A percentile compares a stretch with the other conserved stretches of the same genome.
phyloP scores from a whole-genome alignment of 2,113 vertebrate species.

The Felis chaus region DNA sequence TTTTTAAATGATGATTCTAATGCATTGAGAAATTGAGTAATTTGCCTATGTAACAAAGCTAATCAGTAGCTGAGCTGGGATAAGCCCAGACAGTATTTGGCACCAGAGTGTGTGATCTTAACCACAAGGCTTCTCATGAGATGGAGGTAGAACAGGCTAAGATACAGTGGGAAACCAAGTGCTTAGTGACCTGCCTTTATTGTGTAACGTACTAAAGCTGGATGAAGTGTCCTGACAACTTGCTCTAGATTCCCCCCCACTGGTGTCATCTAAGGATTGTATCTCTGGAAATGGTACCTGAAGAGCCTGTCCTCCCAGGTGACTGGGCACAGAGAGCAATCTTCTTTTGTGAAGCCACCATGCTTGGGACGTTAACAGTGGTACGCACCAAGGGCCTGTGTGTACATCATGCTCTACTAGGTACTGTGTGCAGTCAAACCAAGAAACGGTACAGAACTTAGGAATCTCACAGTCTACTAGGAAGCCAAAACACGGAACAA shows the following conservation, averaged over 20 bases:
- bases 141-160: not conserved
- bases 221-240: not conserved
- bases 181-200: not conserved
- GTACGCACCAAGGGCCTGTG: not conserved
- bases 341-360: not conserved
- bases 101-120: not conserved
- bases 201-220: not conserved
- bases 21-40: not conserved
- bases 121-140: not conserved
- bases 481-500: constrained; percentile 44
- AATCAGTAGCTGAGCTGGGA: not conserved
- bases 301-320: not conserved
- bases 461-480: constrained; percentile 1
- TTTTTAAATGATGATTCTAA: not conserved
- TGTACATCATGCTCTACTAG: constrained; percentile 40
- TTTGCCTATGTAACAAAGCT: not conserved
- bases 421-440: not conserved
- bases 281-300: not conserved
- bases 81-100: not conserved
- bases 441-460: constrained; percentile 42
- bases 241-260: not conserved
- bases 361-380: not conserved
- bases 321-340: not conserved
- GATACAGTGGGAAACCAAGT: not conserved
- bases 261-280: not conserved